phyloP scores from a whole-genome alignment of 2,888 invertebrate species.

The Allacma fusca region DNA sequence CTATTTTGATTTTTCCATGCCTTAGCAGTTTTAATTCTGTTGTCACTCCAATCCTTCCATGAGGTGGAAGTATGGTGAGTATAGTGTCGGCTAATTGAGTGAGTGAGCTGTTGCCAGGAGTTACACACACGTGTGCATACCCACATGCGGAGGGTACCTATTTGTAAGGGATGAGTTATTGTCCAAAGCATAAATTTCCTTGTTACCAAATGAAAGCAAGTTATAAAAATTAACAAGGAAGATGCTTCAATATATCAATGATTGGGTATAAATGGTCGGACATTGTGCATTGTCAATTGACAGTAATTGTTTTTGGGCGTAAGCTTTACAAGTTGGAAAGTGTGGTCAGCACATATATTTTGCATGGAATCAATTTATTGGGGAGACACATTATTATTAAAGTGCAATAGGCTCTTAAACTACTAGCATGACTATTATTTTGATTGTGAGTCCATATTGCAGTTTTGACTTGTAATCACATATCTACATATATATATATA shows the following conservation, averaged over 20 bases:
- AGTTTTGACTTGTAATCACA: not conserved
- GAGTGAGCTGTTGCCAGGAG: no score
- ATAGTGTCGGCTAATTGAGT: no score
- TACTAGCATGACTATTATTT: conserved; percentile 3
- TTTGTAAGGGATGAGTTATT: no score
- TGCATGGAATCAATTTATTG: conserved; percentile 8
- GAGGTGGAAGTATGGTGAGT: no score
- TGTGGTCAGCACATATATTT: not conserved
- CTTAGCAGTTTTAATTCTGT: no score
- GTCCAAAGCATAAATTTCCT: no score
- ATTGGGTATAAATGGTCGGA: not conserved
- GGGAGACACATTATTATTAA: not conserved
- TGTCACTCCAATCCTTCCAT: no score
- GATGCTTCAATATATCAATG: not conserved
- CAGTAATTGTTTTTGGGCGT: conserved; percentile 24
- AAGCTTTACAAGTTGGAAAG: not conserved
- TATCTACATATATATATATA: not conserved
- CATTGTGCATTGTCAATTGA: conserved; percentile 23
- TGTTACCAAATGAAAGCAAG: no score
- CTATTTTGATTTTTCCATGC: no score
- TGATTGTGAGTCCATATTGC: conserved; percentile 3
- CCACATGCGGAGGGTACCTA: no score
- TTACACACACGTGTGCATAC: no score
- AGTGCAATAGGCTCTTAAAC: conserved; percentile 5
- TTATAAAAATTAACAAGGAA: not conserved